Conservation (phyloP, 2,113 vertebrate species). For the Ptilorrhoa leucosticta region DNA sequence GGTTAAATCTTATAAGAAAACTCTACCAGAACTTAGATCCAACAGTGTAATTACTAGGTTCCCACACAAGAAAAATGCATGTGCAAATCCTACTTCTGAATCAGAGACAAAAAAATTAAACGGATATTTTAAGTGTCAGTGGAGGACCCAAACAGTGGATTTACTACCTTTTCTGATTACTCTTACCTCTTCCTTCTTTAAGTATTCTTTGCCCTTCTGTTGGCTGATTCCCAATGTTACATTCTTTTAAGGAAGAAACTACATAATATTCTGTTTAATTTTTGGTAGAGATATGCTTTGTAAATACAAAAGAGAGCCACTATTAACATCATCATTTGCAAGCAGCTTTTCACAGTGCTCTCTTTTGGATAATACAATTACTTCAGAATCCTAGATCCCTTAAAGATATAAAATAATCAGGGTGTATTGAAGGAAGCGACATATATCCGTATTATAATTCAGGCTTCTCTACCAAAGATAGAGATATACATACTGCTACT, state of each 20-base stretch:
- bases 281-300: background rate
- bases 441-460: background rate
- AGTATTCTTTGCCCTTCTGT: background rate
- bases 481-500: background rate
- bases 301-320: background rate
- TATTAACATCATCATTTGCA: background rate
- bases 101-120: background rate
- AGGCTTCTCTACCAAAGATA: background rate
- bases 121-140: background rate
- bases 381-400: background rate
- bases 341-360: background rate
- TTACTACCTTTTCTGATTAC: background rate
- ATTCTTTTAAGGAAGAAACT: background rate
- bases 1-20: background rate
- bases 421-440: background rate
- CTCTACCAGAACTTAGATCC: background rate
- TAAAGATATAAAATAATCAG: background rate
- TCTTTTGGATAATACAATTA: background rate
- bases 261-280: background rate
- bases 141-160: background rate
- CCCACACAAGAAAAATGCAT: background rate
- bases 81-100: background rate
- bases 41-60: background rate
- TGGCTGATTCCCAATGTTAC: background rate
- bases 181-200: background rate